Evolutionary conservation across 2,888 invertebrate species (phyloP).

Genomic region (Panopea generosa): DNA sequence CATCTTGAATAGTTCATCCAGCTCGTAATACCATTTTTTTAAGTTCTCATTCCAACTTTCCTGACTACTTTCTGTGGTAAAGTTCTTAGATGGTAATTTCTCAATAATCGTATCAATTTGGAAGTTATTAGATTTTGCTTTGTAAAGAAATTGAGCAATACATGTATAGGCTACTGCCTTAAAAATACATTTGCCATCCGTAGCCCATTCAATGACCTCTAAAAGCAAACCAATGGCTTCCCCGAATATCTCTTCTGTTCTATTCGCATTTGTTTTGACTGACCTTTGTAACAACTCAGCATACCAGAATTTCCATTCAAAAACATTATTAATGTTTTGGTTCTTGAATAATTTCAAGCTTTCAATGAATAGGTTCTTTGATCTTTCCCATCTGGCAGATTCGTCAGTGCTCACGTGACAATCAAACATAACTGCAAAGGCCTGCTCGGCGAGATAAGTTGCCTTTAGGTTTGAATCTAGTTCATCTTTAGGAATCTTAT

Average conservation of each 20-base stretch:
- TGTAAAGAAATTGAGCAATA: neutral
- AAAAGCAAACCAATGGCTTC: neutral
- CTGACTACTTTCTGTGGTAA: too few species aligned
- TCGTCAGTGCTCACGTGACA: neutral
- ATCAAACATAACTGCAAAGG: slow-evolving; percentile 13
- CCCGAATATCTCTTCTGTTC: neutral
- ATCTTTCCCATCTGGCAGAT: neutral
- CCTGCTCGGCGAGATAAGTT: slow-evolving; percentile 10
- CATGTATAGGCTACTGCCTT: neutral
- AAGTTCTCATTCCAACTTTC: too few species aligned
- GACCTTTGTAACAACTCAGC: neutral
- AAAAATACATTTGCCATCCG: neutral
- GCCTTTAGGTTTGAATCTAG: neutral
- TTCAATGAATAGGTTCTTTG: neutral
- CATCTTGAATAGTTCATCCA: neutral
- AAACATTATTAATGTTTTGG: neutral
- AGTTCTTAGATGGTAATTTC: too few species aligned
- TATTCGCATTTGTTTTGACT: neutral
- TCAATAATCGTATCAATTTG: too few species aligned
- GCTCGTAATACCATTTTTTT: neutral
- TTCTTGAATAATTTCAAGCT: neutral
- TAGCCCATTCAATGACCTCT: neutral
- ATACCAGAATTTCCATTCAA: slow-evolving; percentile 21
- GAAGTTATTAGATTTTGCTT: neutral
- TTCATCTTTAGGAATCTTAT: neutral